Evolutionary conservation across 2,113 vertebrate genomes (phyloP).

Genomic region (Nyctereutes procyonoides): DNA sequence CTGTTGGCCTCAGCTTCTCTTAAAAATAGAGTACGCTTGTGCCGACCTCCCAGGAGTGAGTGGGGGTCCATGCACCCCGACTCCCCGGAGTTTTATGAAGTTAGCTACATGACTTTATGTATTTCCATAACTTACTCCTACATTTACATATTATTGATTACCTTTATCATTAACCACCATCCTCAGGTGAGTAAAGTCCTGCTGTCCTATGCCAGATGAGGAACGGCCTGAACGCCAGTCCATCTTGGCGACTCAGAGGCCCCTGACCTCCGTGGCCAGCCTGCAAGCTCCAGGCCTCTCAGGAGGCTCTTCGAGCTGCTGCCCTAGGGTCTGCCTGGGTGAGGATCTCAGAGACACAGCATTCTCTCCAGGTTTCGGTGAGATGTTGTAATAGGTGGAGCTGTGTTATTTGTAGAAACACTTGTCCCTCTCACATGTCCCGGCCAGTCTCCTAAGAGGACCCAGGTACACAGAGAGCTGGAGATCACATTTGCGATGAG

Average conservation of each 20-base stretch:
- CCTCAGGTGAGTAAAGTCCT: background rate
- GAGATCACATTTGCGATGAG: too few species aligned
- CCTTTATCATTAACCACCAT: background rate
- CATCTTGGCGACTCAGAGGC: fast-evolving
- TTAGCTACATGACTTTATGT: background rate
- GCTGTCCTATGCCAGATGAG: background rate
- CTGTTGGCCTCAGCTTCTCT: background rate
- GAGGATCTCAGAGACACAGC: too few species aligned
- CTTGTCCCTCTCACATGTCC: too few species aligned
- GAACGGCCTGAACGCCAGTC: too few species aligned
- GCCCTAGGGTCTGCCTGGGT: background rate
- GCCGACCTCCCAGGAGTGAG: background rate
- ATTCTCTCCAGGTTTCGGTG: background rate
- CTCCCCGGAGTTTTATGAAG: background rate
- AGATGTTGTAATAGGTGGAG: background rate
- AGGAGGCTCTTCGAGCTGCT: background rate
- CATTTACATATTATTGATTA: background rate
- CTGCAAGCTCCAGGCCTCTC: background rate
- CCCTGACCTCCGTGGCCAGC: too few species aligned
- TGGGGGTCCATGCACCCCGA: fast-evolving
- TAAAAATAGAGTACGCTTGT: background rate
- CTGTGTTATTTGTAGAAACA: too few species aligned
- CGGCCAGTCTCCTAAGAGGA: background rate
- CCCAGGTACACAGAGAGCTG: background rate
- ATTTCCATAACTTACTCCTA: background rate